Base-by-base conservation (phyloP, 2,797 vertebrate species). In the Cossypha dichroa region DNA sequence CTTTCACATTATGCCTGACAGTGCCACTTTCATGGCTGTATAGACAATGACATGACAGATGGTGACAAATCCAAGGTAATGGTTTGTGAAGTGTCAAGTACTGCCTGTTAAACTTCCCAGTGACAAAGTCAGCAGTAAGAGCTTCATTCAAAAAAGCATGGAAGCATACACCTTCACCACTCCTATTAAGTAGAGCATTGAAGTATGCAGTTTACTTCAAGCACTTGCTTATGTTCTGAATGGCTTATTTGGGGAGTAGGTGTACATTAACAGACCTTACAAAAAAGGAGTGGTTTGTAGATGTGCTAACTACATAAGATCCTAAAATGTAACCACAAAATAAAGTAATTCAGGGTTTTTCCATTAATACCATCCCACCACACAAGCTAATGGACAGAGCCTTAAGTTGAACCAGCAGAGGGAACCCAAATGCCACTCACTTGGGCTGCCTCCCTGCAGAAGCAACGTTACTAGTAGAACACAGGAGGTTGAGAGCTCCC, bases 381-480 rank as follows among this genome's bases (percentile, higher is more conserved):
- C 2, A 11, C 13, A 41, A 77, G 31, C 21, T 23, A 54, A 73
- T 17, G 45, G 54, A 28, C 45, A 73, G 54, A 59, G 23, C 48
- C 45, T 70, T 28, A 20, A 7, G 1, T 6, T 31, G 63, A 79
- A 63, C 88, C 88, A 85, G 77, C 0, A 94, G 85, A 93, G 90
- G 74, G 88, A 96, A 96, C 85, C 75, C 85, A 88, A 79, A 90
- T 10, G 29, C 74, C 52, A 31, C 54, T 10, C 36, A 5, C 59
- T 58, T 29, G 0, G 0, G 33, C 52, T 72, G 55, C 46, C n/a
- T 34, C 67, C 75, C 66, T 33, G 56, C 34, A 72, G 40, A 25
- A 52, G 33, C 40, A 8, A 4, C 0, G 1, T 11, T 29, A 11
- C 4, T 16, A 6, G 2, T 0, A 48, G 12, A 73, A 40, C n/a